Percentiles rank a stretch among this genome's conserved stretches.
phyloP scores from a whole-genome alignment of 2,797 vertebrate species.

The Hylomyscus alleni region DNA sequence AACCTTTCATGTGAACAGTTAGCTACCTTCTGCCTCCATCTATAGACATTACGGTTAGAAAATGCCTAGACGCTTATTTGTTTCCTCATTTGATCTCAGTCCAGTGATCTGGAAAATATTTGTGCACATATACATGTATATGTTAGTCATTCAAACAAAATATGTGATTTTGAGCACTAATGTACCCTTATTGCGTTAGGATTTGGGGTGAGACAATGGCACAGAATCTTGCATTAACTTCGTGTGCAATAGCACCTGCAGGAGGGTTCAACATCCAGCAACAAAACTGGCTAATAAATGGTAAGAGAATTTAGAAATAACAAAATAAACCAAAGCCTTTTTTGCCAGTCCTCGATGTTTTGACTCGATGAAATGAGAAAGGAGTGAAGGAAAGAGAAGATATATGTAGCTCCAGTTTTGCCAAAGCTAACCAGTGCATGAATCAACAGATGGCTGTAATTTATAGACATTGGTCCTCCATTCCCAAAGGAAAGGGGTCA shows the following conservation, averaged over 20 bases:
- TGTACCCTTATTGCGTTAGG: neutral
- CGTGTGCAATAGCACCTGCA: neutral
- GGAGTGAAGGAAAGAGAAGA: neutral
- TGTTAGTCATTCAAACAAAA: neutral
- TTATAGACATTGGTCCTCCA: neutral
- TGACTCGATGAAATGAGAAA: neutral
- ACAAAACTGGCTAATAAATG: neutral
- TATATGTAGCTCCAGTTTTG: neutral
- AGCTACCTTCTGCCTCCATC: neutral
- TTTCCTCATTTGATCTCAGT: neutral
- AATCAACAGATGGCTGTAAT: constrained; percentile 7
- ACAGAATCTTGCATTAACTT: neutral
- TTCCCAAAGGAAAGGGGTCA: constrained; percentile 37
- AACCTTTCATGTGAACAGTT: neutral
- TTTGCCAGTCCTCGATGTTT: neutral
- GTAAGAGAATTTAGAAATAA: neutral
- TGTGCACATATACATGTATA: neutral
- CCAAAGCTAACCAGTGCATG: neutral
- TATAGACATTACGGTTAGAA: neutral
- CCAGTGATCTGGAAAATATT: neutral
- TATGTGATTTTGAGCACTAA: neutral
- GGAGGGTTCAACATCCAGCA: constrained; percentile 4
- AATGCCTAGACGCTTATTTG: neutral
- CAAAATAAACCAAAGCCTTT: neutral
- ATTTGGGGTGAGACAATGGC: neutral